A percentile compares a stretch with the other conserved stretches of the same genome.
phyloP scores from a whole-genome alignment of 1,140 invertebrate genomes.

The Cryptotermes secundus region DNA sequence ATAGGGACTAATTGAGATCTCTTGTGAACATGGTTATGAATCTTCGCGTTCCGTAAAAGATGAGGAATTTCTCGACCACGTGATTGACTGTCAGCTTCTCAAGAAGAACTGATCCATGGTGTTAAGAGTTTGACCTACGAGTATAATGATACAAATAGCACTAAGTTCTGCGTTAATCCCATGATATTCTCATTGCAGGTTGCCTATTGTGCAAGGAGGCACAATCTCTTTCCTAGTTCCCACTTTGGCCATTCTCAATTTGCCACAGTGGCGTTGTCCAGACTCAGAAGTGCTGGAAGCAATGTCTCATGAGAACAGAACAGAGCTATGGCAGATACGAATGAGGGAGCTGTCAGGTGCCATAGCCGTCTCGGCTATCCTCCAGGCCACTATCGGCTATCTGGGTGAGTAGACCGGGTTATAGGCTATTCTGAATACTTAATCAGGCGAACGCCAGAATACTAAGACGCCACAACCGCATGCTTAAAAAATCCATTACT shows the following conservation, averaged over 20 bases:
- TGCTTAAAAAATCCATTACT: too few relatives aligned
- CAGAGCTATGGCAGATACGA: slow-evolving; percentile 71
- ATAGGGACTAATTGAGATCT: too few relatives aligned
- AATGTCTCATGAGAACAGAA: slow-evolving; percentile 59
- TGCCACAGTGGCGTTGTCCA: slow-evolving; percentile 80
- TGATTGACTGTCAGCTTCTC: too few relatives aligned
- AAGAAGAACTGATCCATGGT: not conserved
- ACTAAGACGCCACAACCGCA: too few relatives aligned
- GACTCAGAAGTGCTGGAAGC: slow-evolving; percentile 50
- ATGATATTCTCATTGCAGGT: slow-evolving; percentile 45
- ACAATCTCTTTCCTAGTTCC: slow-evolving; percentile 85
- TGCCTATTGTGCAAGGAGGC: slow-evolving; percentile 74
- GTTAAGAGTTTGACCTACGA: not conserved
- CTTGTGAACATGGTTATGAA: too few relatives aligned
- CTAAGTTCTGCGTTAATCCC: not conserved
- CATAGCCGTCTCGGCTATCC: slow-evolving; percentile 75
- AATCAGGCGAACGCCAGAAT: too few relatives aligned
- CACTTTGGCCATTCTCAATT: slow-evolving; percentile 74
- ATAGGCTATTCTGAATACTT: too few relatives aligned
- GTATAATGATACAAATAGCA: not conserved
- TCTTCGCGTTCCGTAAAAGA: too few relatives aligned
- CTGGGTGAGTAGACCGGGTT: slow-evolving; percentile 54
- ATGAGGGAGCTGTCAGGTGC: slow-evolving; percentile 84
- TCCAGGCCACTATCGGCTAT: slow-evolving; percentile 76
- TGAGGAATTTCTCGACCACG: too few relatives aligned